phyloP scores from a whole-genome alignment of 2,797 vertebrate species.

The Hydrolagus colliei region DNA sequence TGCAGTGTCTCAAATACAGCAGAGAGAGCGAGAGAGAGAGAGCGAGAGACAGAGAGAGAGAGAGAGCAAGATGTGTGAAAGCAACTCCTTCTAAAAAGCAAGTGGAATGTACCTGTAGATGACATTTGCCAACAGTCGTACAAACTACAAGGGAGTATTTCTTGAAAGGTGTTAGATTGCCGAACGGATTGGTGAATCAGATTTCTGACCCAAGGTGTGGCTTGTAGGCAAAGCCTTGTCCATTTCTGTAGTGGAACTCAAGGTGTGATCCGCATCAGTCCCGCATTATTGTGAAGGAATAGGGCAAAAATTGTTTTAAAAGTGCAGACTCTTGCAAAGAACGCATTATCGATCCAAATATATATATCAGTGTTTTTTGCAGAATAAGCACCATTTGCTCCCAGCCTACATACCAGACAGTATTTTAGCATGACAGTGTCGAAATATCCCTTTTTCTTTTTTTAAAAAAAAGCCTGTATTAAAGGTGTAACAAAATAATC shows the following conservation, averaged over 20 bases:
- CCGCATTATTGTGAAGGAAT: background rate
- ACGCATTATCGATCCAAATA: background rate
- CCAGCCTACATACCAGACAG: background rate
- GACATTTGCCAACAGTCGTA: slow-evolving; percentile 1
- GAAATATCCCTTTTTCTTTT: background rate
- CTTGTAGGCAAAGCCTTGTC: background rate
- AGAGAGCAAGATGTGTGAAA: background rate
- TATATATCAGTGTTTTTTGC: background rate
- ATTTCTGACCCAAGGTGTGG: background rate
- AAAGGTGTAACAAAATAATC: slow-evolving; percentile 1
- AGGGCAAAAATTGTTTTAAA: background rate
- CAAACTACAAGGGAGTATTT: background rate
- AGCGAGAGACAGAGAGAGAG: no score
- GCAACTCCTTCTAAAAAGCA: background rate
- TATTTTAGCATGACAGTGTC: background rate
- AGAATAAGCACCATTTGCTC: background rate
- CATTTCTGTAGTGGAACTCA: background rate
- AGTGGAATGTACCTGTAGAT: background rate
- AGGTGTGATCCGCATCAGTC: no score
- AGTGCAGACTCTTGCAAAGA: background rate
- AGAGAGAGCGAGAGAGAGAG: background rate
- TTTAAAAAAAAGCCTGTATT: background rate
- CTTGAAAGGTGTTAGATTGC: background rate
- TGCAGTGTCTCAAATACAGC: background rate
- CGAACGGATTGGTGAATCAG: background rate